These are phyloP conservation scores for Mantis religiosa DNA, from an alignment of 2,888 invertebrate species.

Conservation along the genomic window DNA sequence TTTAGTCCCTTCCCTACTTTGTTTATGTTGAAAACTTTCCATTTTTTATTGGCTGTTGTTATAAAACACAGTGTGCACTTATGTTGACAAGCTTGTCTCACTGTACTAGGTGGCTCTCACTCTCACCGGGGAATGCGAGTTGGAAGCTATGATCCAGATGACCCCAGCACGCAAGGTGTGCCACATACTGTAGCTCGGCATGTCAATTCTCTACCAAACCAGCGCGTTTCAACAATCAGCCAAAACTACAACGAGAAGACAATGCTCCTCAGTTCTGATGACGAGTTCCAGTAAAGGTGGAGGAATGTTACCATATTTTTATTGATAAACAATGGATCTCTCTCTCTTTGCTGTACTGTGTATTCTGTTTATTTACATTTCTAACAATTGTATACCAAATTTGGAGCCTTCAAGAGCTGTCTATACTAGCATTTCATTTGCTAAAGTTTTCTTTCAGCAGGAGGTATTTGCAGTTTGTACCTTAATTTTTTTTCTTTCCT, in stretches of 20 bases:
- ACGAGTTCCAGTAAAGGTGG: slow-evolving; percentile 74
- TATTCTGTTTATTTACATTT: neutral
- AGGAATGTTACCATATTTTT: neutral
- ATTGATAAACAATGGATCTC: neutral
- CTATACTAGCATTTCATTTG: neutral
- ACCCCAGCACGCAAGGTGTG: slow-evolving; percentile 46
- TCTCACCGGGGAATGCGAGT: slow-evolving; percentile 62
- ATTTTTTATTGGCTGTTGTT: neutral
- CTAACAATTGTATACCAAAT: neutral
- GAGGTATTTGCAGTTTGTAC: neutral
- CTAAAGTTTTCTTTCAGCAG: neutral
- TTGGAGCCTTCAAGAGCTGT: neutral
- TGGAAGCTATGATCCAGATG: slow-evolving; percentile 65
- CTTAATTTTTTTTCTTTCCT: neutral
- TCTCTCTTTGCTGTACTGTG: neutral
- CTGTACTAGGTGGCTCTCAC: slow-evolving; percentile 52
- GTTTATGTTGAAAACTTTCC: neutral
- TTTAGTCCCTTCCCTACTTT: too few species aligned
- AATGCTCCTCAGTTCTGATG: slow-evolving; percentile 91
- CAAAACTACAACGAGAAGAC: slow-evolving; percentile 94
- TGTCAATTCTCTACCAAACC: slow-evolving; percentile 37
- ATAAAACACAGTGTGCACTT: neutral
- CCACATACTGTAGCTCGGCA: slow-evolving; percentile 17
- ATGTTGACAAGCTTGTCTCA: slow-evolving; percentile 22
- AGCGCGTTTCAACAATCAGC: slow-evolving; percentile 74